A percentile compares a stretch with the other conserved stretches of the same genome.
phyloP scores from a whole-genome alignment of 2,797 vertebrate species.

The Carduelis carduelis region DNA sequence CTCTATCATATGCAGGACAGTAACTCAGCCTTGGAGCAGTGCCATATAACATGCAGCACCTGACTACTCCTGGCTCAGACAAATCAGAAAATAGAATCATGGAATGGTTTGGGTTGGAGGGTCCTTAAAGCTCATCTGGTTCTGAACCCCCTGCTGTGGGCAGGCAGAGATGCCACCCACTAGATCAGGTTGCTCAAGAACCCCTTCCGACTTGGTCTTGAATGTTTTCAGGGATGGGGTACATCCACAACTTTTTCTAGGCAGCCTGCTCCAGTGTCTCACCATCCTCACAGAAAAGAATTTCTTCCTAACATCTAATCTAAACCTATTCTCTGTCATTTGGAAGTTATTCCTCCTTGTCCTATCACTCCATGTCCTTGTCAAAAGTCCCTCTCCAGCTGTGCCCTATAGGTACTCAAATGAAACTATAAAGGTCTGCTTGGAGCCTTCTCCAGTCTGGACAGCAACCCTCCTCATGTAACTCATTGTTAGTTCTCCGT shows the following conservation, averaged over 20 bases:
- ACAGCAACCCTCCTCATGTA: background rate
- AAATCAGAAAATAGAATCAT: background rate
- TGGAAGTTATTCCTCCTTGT: background rate
- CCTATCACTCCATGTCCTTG: background rate
- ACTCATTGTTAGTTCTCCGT: background rate
- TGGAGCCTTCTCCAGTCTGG: background rate
- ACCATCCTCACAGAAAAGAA: background rate
- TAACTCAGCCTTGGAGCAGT: background rate
- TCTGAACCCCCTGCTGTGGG: background rate
- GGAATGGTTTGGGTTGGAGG: background rate
- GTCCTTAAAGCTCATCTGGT: background rate
- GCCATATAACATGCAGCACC: accelerated
- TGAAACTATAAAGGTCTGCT: background rate
- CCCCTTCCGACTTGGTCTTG: background rate
- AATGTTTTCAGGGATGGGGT: background rate
- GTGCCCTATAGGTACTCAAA: background rate
- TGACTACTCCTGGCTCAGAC: background rate
- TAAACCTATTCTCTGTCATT: background rate
- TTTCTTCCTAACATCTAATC: background rate
- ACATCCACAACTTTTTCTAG: background rate
- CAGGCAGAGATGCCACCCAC: background rate
- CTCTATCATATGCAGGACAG: background rate
- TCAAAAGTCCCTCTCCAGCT: background rate
- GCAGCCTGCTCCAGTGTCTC: background rate
- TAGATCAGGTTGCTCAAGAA: background rate